phyloP scores from a whole-genome alignment of 2,113 vertebrate genomes.

The Clarias gariepinus region DNA sequence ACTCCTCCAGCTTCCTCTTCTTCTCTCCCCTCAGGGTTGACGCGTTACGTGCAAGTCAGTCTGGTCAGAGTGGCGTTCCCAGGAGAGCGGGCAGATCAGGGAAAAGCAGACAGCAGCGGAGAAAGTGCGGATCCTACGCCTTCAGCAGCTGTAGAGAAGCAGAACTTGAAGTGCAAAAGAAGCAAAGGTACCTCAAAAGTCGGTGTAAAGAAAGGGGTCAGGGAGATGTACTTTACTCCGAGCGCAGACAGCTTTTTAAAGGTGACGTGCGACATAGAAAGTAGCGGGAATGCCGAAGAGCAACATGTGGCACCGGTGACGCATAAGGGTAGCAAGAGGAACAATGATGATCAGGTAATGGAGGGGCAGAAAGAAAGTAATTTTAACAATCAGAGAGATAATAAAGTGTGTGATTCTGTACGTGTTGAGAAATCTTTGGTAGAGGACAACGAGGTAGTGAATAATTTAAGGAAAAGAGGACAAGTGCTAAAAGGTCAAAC shows the following conservation, averaged over 20 bases:
- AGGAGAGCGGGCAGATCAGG: slow-evolving; percentile 40
- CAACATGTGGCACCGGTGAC: not conserved
- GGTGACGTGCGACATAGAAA: slow-evolving; percentile 38
- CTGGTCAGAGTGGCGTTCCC: slow-evolving; percentile 67
- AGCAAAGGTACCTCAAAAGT: slow-evolving; percentile 45
- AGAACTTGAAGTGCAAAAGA: slow-evolving; percentile 44
- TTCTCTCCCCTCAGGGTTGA: slow-evolving; percentile 62
- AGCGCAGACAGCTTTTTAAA: slow-evolving; percentile 49
- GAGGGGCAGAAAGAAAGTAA: slow-evolving; percentile 11
- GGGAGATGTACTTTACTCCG: slow-evolving; percentile 68
- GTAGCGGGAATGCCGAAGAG: not conserved
- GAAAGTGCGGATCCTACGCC: slow-evolving; percentile 37
- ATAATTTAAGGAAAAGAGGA: slow-evolving; percentile 19
- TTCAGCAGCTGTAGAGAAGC: slow-evolving; percentile 46
- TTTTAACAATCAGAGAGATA: not conserved
- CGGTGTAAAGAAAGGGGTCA: slow-evolving; percentile 65
- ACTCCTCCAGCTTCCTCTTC: slow-evolving; percentile 50
- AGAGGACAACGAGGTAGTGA: not conserved
- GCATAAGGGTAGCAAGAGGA: not conserved
- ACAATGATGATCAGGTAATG: not conserved
- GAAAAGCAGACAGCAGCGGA: slow-evolving; percentile 43
- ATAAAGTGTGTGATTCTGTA: slow-evolving; percentile 1
- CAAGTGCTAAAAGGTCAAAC: not conserved
- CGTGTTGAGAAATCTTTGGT: not conserved
- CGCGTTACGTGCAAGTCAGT: slow-evolving; percentile 72